Conservation (phyloP, 2,888 invertebrate species). For the Argyresthia goedartella region DNA sequence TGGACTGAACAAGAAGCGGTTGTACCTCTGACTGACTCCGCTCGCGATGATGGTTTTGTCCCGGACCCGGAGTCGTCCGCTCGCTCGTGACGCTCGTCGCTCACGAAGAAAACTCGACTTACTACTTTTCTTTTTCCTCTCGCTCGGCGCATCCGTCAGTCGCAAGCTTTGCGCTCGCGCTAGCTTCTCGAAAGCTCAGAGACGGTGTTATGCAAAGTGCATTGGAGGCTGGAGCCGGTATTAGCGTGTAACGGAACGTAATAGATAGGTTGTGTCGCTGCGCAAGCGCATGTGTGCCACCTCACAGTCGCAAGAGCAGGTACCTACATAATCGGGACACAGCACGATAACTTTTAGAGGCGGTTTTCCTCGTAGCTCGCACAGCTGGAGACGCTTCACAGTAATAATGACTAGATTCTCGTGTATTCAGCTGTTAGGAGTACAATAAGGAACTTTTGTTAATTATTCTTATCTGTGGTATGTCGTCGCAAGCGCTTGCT, state of each 20-base stretch:
- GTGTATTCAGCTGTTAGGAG: too few species aligned
- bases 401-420: too few species aligned
- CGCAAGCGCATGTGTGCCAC: not conserved
- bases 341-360: too few species aligned
- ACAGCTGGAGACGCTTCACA: too few species aligned
- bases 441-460: too few species aligned
- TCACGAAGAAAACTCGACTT: not conserved
- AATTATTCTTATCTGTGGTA: too few species aligned
- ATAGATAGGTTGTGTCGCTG: constrained; percentile 13
- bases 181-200: constrained; percentile 3
- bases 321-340: not conserved
- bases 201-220: constrained; percentile 13
- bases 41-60: too few species aligned
- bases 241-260: constrained; percentile 20
- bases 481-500: too few species aligned
- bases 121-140: constrained; percentile 1
- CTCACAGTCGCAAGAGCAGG: not conserved
- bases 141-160: not conserved
- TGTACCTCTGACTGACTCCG: too few species aligned
- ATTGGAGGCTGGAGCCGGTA: constrained; percentile 9
- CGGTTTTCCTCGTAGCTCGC: too few species aligned
- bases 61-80: too few species aligned
- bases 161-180: not conserved
- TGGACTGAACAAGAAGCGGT: too few species aligned
- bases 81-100: not conserved